These are phyloP conservation scores for Ichneumon xanthorius DNA, from an alignment of 2,888 invertebrate species.

Conservation along the genomic window DNA sequence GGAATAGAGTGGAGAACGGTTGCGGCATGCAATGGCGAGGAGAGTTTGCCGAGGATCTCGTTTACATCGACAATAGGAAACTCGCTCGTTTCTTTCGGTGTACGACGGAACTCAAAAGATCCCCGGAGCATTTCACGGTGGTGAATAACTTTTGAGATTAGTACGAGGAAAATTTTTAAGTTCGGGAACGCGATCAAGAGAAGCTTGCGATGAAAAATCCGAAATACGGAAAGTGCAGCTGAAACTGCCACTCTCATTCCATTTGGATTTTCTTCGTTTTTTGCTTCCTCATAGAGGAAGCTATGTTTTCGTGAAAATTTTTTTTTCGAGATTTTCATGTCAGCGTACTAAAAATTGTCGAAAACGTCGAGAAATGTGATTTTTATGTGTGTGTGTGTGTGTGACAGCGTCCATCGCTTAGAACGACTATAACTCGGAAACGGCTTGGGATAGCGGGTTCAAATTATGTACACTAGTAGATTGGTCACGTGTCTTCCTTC, in stretches of 20 bases:
- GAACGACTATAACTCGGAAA: too few relatives aligned
- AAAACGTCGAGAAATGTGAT: too few relatives aligned
- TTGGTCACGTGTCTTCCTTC: too few relatives aligned
- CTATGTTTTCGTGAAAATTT: too few relatives aligned
- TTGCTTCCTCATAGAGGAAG: too few relatives aligned
- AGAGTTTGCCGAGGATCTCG: slow-evolving; percentile 39
- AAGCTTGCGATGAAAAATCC: neutral
- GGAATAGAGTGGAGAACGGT: slow-evolving; percentile 26
- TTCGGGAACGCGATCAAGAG: neutral
- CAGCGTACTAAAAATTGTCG: too few relatives aligned
- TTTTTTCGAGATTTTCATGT: too few relatives aligned
- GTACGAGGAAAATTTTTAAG: neutral
- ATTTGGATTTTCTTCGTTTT: neutral
- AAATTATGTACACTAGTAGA: too few relatives aligned
- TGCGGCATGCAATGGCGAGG: neutral
- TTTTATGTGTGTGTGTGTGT: too few relatives aligned
- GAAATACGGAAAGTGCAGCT: neutral
- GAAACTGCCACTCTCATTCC: neutral
- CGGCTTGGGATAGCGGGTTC: too few relatives aligned
- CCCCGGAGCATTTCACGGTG: neutral
- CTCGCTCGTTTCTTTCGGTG: slow-evolving; percentile 31
- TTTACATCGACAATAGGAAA: slow-evolving; percentile 47
- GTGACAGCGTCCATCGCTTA: too few relatives aligned
- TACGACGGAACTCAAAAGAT: slow-evolving; percentile 48
- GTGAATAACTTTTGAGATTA: slow-evolving; percentile 55